Evolutionary conservation across 2,113 vertebrate species (phyloP), one percentile per base, ranked within the genome.

Genomic region (Anolis carolinensis): DNA sequence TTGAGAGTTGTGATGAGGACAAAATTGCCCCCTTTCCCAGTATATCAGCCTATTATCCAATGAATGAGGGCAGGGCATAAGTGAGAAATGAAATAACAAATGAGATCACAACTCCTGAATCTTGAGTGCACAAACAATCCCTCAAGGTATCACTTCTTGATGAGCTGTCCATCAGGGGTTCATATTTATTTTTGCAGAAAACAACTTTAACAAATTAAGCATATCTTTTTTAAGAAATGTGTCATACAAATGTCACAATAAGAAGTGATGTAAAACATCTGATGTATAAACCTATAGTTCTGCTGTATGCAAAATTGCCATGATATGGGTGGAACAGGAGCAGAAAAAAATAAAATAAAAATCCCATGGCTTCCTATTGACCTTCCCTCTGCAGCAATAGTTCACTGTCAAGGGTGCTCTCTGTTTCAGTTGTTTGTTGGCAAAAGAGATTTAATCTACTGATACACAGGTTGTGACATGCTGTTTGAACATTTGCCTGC

Each of bases 401-500:
- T 89, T 94, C 83, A 75, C 92, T 93, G 90, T 87, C 89, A 94
- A 89, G 87, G 92, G 93, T 95, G 93, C 95, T 96, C 96, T 95
- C 95, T 92, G 95, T 98, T 96, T 95, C 97, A 95, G 95, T 96
- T 97, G 95, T 96, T 96, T 96, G 95, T 95, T 93, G 94, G 95
- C 93, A 97, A 95, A 96, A 93, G 91, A 95, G 94, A 97, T 95
- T 96, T 96, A 97, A 97, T 97, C 95, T 95, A 97, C 96, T 97
- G 98, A 98, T 98, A 97, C 97, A 97, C 97, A 97, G 97, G 95
- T 97, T 98, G 96, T 98, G 98, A 98, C 98, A 97, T 97, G 95
- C 96, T 97, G 96, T 98, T 98, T 98, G 97, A 98, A 97, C 96
- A 94, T 97, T 95, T 94, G 95, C 96, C 95, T 93, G 89, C 96